Evolutionary conservation across 2,797 vertebrate species (phyloP).

Genomic region (Oceanodroma leucorhoa): DNA sequence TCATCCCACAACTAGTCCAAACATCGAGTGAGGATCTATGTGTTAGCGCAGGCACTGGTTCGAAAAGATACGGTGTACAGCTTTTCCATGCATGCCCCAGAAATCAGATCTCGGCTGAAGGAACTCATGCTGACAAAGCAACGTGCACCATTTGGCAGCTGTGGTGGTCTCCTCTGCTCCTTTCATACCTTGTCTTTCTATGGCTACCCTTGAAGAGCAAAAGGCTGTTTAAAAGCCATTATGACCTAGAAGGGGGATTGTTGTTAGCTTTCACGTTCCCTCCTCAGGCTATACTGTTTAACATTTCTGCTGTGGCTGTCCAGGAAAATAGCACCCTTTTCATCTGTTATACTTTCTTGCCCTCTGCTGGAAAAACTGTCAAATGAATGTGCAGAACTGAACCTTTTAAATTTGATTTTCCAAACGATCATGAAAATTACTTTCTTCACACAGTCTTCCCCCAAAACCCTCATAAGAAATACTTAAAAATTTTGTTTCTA

Average conservation of each 20-base stretch:
- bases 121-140: neutral
- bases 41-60: neutral
- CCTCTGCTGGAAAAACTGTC: slow-evolving; percentile 73
- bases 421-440: neutral
- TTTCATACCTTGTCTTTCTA: slow-evolving; percentile 44
- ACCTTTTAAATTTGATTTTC: neutral
- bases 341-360: slow-evolving; percentile 76
- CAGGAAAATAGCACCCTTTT: neutral
- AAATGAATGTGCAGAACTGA: slow-evolving; percentile 2
- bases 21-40: accelerated
- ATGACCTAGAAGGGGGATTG: slow-evolving; percentile 54
- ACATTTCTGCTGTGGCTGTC: slow-evolving; percentile 41
- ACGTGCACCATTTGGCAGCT: neutral
- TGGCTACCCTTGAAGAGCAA: slow-evolving; percentile 43
- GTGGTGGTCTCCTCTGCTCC: slow-evolving; percentile 7
- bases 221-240: slow-evolving; percentile 68
- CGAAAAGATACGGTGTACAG: neutral
- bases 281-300: slow-evolving; percentile 56
- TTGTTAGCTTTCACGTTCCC: slow-evolving; percentile 55
- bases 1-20: neutral
- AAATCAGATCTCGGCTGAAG: neutral
- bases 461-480: neutral
- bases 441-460: neutral
- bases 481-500: neutral
- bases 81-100: neutral